Evolutionary conservation across 2,888 invertebrate species (phyloP).

Genomic region (Odontocolon sp.): DNA sequence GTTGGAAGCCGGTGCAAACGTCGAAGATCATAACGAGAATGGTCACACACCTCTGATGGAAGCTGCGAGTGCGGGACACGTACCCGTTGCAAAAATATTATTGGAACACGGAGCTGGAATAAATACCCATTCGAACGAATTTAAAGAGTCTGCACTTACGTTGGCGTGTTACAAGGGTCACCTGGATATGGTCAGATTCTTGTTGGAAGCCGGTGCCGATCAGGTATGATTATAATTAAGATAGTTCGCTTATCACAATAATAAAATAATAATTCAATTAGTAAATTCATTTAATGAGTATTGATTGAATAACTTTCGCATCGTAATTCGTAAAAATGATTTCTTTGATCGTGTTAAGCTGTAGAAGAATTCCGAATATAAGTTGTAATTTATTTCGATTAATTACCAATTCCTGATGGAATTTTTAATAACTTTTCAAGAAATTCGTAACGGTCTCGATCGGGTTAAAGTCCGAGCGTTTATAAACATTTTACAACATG

Average conservation of each 20-base stretch:
- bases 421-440: neutral
- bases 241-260: no score
- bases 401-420: no score
- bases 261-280: no score
- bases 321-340: no score
- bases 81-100: slow-evolving; percentile 94
- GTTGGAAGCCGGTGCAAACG: slow-evolving; percentile 94
- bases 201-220: slow-evolving; percentile 97
- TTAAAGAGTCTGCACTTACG: slow-evolving; percentile 98
- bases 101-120: slow-evolving; percentile 97
- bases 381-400: no score
- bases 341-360: no score
- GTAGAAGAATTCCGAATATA: no score
- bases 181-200: slow-evolving; percentile 97
- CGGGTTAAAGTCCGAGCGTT: no score
- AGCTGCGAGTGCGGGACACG: slow-evolving; percentile 97
- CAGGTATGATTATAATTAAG: slow-evolving; percentile 76
- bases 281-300: no score
- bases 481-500: no score
- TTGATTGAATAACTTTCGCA: no score
- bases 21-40: slow-evolving; percentile 99
- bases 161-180: slow-evolving; percentile 98
- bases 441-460: no score
- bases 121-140: slow-evolving; percentile 99
- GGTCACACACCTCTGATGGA: slow-evolving; percentile 99